A percentile compares a stretch with the other conserved stretches of the same genome.
Conservation (phyloP, 2,113 vertebrate species). For the Sylvilagus bachmani region DNA sequence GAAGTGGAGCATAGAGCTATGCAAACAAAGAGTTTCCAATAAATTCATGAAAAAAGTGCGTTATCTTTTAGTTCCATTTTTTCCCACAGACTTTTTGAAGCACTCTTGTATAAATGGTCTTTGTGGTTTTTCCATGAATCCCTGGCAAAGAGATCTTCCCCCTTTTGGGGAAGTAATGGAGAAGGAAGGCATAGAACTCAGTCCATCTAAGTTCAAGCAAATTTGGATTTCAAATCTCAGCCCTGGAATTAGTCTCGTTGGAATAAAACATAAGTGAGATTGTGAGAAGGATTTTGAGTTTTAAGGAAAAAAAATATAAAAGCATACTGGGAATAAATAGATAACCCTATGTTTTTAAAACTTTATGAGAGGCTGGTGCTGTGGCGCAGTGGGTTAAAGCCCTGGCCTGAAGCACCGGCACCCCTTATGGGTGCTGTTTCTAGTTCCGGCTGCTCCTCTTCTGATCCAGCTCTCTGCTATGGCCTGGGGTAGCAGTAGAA, state of each 20-base stretch:
- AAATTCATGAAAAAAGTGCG: too few relatives aligned
- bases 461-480: too few relatives aligned
- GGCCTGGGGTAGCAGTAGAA: too few relatives aligned
- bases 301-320: slow-evolving; percentile 43
- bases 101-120: neutral
- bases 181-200: neutral
- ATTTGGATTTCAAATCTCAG: neutral
- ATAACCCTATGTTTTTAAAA: neutral
- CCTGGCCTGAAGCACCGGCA: too few relatives aligned
- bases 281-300: slow-evolving; percentile 6
- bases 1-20: neutral
- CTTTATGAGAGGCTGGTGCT: too few relatives aligned
- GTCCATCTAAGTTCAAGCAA: neutral
- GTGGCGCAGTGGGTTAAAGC: too few relatives aligned
- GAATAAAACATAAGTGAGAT: neutral
- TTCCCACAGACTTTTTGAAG: too few relatives aligned
- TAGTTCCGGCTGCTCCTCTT: too few relatives aligned
- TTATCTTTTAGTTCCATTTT: too few relatives aligned
- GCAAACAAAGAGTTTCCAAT: too few relatives aligned
- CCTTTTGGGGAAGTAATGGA: neutral
- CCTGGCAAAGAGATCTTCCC: neutral
- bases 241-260: rapidly evolving
- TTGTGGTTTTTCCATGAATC: neutral
- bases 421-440: too few relatives aligned
- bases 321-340: neutral